Base-by-base conservation (phyloP, 1,140 invertebrate genomes). In the Conus ventricosus region DNA sequence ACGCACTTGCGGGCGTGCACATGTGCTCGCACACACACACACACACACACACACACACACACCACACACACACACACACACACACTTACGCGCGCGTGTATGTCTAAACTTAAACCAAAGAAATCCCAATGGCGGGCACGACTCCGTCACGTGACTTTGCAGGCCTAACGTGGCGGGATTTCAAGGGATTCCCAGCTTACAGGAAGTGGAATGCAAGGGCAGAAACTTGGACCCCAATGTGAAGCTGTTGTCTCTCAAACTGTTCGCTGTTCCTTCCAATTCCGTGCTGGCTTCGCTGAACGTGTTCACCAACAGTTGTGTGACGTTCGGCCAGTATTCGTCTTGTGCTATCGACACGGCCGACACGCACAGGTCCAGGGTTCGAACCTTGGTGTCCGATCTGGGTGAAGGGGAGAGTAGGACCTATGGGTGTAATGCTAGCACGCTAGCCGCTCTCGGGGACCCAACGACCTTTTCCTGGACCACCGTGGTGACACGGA, bases 141-240 rank as follows among this genome's bases (percentile, higher is more conserved):
- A 39, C 39, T 39, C 39, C 39, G 20, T 71, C 67, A 71, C 67
- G 67, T 71, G 67, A 71, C 23, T n/a, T 71, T 71, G 13, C 85
- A 87, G 85, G 85, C 13, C 78, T 87, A 75, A 55, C 75, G 25
- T 39, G 51, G 7, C 67, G 85, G 10, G 85, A 87, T 53, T 87
- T 87, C 75, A 53, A 75, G 25, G 85, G 85, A 6, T 78, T 87
- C 51, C 71, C 13, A 87, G 85, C 53, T 25, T 87, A 80, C 85
- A 87, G 85, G 85, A 87, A 87, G 71, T 87, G 75, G 85, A 87
- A 55, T 87, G 85, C 85, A 25, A 5, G 55, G 85, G 85, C 3
- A 17, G 6, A 25, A 25, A 13, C 17, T 5, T 87, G 54, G 60
- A 25, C 25, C 23, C 85, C 2, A 71, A 57, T 13, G 71, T 87